Base-by-base conservation (phyloP, 2,888 invertebrate genomes). In the Lacanobia wlatinum region DNA sequence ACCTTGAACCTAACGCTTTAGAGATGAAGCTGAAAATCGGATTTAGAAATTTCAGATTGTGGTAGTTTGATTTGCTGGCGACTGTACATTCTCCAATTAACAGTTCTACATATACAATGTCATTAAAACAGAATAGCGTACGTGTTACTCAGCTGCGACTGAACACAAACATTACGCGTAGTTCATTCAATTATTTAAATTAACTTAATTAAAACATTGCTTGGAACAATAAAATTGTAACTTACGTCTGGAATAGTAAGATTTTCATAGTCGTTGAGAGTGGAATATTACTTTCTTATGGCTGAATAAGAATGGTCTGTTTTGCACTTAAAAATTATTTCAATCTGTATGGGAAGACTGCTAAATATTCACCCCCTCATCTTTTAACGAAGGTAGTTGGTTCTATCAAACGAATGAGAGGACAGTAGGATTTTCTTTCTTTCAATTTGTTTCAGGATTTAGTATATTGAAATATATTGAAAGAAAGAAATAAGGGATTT, bases 151-250 rank as follows among this genome's bases (percentile, higher is more conserved):
- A 74, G 50, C 61, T 78, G 68, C 46, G 67, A 62, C 43, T 8
- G 23, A 55, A 69, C 23, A 66, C 14, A 64, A 67, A 50, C 6
- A 6, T 34, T 28, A 60, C 40, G 66, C 43, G 23, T 48, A 69
- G 48, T 67, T 73, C 43, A 76, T 59, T 76, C 18, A 71, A 10
- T 50, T 80, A 56, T 68, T 64, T 68, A n/a, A 72, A 81, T 76
- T 53, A 46, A 40, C 16, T 52, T 66, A 70, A 64, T 70, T 66
- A 75, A 76, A 69, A 38, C 28, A 48, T n/a, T 81, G 28, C 65
- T 58, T 18, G 12, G 28, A 59, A 58, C 28, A n/a, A 56, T 59
- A 40, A 59, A 40, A 21, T 66, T 50, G 52, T 67, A 40, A 50
- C 43, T 55, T 28, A 58, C 56, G 46, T 23, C 48, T 53, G 16